phyloP scores from a whole-genome alignment of 2,888 invertebrate genomes.

The Amaurobius ferox region DNA sequence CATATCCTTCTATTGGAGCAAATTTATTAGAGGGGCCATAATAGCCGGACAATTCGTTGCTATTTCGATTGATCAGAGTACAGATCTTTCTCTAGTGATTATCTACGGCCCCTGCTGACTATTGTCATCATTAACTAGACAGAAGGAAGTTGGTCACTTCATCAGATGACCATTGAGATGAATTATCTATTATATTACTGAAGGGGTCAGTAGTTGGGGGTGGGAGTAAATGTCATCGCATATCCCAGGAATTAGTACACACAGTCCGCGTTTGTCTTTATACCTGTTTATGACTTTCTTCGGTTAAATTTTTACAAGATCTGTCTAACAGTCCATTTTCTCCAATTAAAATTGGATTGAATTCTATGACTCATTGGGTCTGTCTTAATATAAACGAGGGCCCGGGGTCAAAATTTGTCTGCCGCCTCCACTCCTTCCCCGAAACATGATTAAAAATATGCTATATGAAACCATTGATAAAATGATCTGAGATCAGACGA shows the following conservation, averaged over 20 bases:
- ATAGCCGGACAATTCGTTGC: slow-evolving; percentile 59
- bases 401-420: no score
- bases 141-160: slow-evolving; percentile 67
- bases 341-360: no score
- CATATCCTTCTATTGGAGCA: no score
- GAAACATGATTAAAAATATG: no score
- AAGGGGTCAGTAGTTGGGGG: not conserved
- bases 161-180: slow-evolving; percentile 55
- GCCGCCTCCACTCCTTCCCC: no score
- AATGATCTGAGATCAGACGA: no score
- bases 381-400: no score
- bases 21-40: slow-evolving; percentile 25
- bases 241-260: not conserved
- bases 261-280: not conserved
- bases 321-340: no score
- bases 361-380: no score
- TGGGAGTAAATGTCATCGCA: not conserved
- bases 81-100: slow-evolving; percentile 56
- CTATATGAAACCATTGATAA: no score
- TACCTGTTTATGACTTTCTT: no score
- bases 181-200: slow-evolving; percentile 36
- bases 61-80: slow-evolving; percentile 62
- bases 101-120: slow-evolving; percentile 46
- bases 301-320: no score
- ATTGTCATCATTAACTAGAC: slow-evolving; percentile 55